Percentiles rank a stretch among this genome's conserved stretches.
These are phyloP conservation scores for Cavia aperea DNA, from an alignment of 2,113 vertebrate genomes.

Conservation along the genomic window DNA sequence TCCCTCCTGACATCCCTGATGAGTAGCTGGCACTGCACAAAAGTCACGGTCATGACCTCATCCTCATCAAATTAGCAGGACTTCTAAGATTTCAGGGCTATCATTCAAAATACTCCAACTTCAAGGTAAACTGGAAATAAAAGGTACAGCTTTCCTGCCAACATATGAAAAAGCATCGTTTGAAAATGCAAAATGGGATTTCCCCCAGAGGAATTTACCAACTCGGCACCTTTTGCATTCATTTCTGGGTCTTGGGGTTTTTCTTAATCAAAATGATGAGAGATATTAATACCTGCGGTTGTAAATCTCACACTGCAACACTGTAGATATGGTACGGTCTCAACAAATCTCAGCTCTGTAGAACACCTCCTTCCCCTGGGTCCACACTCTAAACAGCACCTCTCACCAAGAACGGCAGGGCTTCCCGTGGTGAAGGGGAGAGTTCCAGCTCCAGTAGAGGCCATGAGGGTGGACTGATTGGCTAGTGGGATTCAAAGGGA, in stretches of 20 bases:
- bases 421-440: not conserved
- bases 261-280: not conserved
- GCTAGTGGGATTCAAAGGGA: not conserved
- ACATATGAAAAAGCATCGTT: not conserved
- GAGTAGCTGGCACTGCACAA: not conserved
- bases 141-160: not conserved
- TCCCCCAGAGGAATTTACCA: not conserved
- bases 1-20: not conserved
- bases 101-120: constrained; percentile 19
- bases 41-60: not conserved
- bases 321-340: not conserved
- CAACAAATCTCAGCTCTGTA: not conserved
- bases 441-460: not conserved
- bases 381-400: not conserved
- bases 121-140: constrained; percentile 2
- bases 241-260: not conserved
- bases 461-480: not conserved
- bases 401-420: not conserved
- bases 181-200: not conserved
- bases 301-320: not conserved
- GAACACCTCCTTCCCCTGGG: not conserved
- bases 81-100: not conserved
- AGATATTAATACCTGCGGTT: not conserved
- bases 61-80: constrained; percentile 16
- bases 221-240: not conserved